phyloP scores from a whole-genome alignment of 2,888 invertebrate species.

The Spodoptera littoralis region DNA sequence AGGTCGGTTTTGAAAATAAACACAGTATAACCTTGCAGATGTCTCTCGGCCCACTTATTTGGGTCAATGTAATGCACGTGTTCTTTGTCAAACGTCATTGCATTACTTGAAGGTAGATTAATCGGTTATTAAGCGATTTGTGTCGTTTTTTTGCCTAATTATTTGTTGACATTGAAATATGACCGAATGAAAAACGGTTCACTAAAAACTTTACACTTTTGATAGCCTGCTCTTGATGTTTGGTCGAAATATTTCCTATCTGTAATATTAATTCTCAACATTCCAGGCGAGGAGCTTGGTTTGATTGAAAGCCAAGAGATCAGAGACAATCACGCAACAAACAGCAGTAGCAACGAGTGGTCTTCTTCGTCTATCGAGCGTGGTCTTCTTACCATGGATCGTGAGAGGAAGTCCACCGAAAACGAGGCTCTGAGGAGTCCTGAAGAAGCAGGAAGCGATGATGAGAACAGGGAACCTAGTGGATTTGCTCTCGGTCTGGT shows the following conservation, averaged over 20 bases:
- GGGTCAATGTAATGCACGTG: slow-evolving; percentile 86
- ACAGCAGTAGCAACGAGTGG: slow-evolving; percentile 83
- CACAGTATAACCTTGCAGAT: slow-evolving; percentile 83
- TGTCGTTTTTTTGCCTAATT: slow-evolving; percentile 42
- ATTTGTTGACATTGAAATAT: slow-evolving; percentile 38
- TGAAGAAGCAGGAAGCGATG: slow-evolving; percentile 70
- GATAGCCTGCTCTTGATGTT: slow-evolving; percentile 21
- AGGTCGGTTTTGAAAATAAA: slow-evolving; percentile 87
- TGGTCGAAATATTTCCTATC: slow-evolving; percentile 16
- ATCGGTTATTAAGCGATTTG: slow-evolving; percentile 47
- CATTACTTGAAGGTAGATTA: slow-evolving; percentile 61
- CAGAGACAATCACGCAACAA: slow-evolving; percentile 79
- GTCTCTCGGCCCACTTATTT: slow-evolving; percentile 82
- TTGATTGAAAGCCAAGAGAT: slow-evolving; percentile 84
- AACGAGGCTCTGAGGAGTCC: slow-evolving; percentile 73
- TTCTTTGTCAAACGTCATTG: slow-evolving; percentile 76
- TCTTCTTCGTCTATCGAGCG: slow-evolving; percentile 83
- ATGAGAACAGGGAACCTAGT: slow-evolving; percentile 68
- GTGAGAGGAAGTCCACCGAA: slow-evolving; percentile 82
- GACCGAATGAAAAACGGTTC: slow-evolving; percentile 31
- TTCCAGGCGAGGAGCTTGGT: slow-evolving; percentile 86
- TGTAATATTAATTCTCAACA: slow-evolving; percentile 18
- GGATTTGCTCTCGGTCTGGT: slow-evolving; percentile 82
- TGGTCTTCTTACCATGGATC: slow-evolving; percentile 79
- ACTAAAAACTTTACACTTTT: slow-evolving; percentile 24